Evolutionary conservation across 1,140 invertebrate genomes (phyloP), one percentile per base, ranked within the genome.

Genomic region (Danaus plexippus): DNA sequence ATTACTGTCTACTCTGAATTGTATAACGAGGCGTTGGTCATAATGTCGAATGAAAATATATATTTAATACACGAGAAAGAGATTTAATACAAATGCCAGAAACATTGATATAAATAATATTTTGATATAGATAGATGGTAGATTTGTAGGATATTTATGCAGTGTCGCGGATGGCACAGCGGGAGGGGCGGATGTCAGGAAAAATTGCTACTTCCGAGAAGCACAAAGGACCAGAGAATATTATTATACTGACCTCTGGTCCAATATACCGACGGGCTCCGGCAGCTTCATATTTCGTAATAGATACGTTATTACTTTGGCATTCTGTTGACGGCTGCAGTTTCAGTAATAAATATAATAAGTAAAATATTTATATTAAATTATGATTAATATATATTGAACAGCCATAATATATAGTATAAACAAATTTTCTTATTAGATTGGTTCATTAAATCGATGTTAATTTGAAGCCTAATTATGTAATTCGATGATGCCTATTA

Each of bases 161-260:
- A 63, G 63, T 60, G 61, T 48, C 59, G 55, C 54, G 57, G 42
- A 56, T 54, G 54, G 46, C 64, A 63, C 77, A 58, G 71, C 77
- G 69, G 22, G 22, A 32, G 22, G 80, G 80, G 63, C 49, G 63
- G 80, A 79, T 81, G 75, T 77, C 75, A 74, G 77, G 76, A 85
- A 80, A 64, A 81, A 82, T 81, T 80, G 78, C 73, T 82, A 74
- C 77, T 81, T 77, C 74, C 75, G 69, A 66, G 58, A 65, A 61
- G 59, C 66, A 67, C 65, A 78, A 72, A 72, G 67, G 67, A 61
- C 67, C 67, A 72, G 67, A 59, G 61, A 61, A 77, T 55, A 55
- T 71, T 74, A 79, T 76, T 80, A 32, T 32, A 32, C 5, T 53
- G 55, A 51, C 22, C 48, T 51, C 43, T 32, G 12, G 13, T 18